Base-by-base conservation (phyloP, 2,797 vertebrate species). In the Chloroceryle amazona region DNA sequence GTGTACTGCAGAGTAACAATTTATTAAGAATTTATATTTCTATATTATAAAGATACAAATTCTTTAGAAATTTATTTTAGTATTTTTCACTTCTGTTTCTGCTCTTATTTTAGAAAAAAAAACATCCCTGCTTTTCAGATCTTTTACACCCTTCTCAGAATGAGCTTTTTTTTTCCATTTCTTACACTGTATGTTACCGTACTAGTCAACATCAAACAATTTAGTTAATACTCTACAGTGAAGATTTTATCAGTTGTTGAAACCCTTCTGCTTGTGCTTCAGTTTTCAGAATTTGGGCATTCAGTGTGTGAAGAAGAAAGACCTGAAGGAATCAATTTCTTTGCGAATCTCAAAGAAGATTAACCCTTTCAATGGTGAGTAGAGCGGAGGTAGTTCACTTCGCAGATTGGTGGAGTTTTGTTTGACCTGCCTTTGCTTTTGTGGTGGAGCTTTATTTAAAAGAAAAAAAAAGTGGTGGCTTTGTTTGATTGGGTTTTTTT, bases 251-350 rank as follows among this genome's bases (percentile, higher is more conserved):
- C 95, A 70, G 21, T 71, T 70, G 41, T 84, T 96, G 86, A 97
- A 74, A 70, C 49, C 47, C 78, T 93, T 54, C 41, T 35, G 5
- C 91, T 6, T 95, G n/a, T 96, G 51, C 95, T 97, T 85, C 96
- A 99, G 99, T 93, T 99, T 99, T 98, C 99, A 99, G 98, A 99
- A 99, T 95, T 97, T 99, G 98, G 99, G 99, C 13, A 99, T 99
- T 98, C 99, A 99, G 93, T 99, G 99, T 96, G 99, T 99, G 94
- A 99, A 99, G 97, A 99, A 99, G 97, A 99, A 98, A 97, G 99
- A 99, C 94, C 98, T 99, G 86, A 99, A 99, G 95, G 99, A 99
- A 41, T 99, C 99, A 0, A 99, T 99, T 96, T 61, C 98, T 87
- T 98, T 99, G 97, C 98, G 99, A 96, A 98, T 99, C 79, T 96